These are phyloP conservation scores for Drosophila nigritarsus DNA, from an alignment of 2,888 invertebrate species.

Conservation along the genomic window DNA sequence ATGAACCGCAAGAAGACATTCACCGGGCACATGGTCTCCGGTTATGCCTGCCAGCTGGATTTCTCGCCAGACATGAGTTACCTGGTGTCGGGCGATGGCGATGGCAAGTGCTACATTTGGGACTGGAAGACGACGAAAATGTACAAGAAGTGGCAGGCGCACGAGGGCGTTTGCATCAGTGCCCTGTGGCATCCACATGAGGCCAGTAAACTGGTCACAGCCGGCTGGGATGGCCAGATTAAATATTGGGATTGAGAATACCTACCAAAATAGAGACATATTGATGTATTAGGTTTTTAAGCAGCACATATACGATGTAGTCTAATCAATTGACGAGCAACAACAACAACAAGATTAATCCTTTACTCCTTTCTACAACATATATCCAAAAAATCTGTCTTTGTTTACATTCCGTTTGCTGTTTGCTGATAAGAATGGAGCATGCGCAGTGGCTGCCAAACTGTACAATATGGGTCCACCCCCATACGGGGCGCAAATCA, in stretches of 20 bases:
- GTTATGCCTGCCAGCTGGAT: constrained; percentile 98
- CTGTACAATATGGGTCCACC: constrained; percentile 60
- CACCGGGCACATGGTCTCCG: constrained; percentile 99
- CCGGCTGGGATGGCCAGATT: constrained; percentile 99
- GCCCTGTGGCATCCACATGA: constrained; percentile 99
- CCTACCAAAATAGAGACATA: background rate
- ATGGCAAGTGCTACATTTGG: constrained; percentile 99
- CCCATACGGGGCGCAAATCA: constrained; percentile 49
- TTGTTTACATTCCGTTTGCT: constrained; percentile 52
- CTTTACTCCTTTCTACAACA: constrained; percentile 10
- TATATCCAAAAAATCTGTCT: constrained; percentile 4
- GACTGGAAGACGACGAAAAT: constrained; percentile 99
- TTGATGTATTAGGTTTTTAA: constrained; percentile 36
- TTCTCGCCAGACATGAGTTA: constrained; percentile 99
- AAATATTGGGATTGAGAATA: constrained; percentile 97
- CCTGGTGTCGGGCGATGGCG: constrained; percentile 98
- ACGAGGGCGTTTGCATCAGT: constrained; percentile 98
- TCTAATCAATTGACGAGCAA: constrained; percentile 39
- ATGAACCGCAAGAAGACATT: constrained; percentile 99
- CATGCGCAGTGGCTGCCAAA: constrained; percentile 66
- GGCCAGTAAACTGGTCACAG: constrained; percentile 97
- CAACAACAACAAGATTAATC: background rate
- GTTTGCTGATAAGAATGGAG: constrained; percentile 64
- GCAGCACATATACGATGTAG: constrained; percentile 36
- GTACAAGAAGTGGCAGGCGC: constrained; percentile 99